Base-by-base conservation (phyloP, 2,888 invertebrate genomes). In the Amiota mariae region DNA sequence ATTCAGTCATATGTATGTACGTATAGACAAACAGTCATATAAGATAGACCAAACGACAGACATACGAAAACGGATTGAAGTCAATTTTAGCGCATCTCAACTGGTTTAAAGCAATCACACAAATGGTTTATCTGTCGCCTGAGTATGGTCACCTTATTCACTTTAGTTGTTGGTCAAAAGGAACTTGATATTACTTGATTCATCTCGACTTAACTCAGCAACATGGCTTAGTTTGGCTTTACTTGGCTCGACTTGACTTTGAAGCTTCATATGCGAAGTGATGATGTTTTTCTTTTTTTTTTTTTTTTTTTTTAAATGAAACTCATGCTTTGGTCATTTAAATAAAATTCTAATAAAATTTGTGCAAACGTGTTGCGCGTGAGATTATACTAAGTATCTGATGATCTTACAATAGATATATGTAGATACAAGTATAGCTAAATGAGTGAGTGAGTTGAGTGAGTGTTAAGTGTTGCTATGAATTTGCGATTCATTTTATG, bases 301-400 rank as follows among this genome's bases (percentile, higher is more conserved):
- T 36, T 36, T 36, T 36, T 36, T 36, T 36, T 36, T 36, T 36
- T 2, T 6, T 4, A 36, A 36, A 36, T 36, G 36, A 36, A 36
- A 6, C 20, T 15, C 59, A 59, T 59, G 18, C 20, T 20, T 59
- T 59, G 59, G 18, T 20, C 18, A 83, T 83, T 83, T 78, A 76
- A 85, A 83, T 83, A 77, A 81, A 79, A 84, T 82, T 80, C 80
- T 78, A 81, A 83, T 85, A 84, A 85, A 82, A 78, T 82, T 24
- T 63, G 10, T n/a, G 18, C 18, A 15, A 63, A 63, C 24, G 63
- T 36, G 63, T 63, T 13, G 63, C 63, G 63, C 13, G 36, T 59
- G 59, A 59, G 36, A 20, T 59, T 59, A 10, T 59, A 59, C 9
- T 18, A 36, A 36, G 36, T 36, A 36, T 36, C 3, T 36, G 6